Evolutionary conservation across 2,888 invertebrate species (phyloP).

Genomic region (Galerucella pusilla): DNA sequence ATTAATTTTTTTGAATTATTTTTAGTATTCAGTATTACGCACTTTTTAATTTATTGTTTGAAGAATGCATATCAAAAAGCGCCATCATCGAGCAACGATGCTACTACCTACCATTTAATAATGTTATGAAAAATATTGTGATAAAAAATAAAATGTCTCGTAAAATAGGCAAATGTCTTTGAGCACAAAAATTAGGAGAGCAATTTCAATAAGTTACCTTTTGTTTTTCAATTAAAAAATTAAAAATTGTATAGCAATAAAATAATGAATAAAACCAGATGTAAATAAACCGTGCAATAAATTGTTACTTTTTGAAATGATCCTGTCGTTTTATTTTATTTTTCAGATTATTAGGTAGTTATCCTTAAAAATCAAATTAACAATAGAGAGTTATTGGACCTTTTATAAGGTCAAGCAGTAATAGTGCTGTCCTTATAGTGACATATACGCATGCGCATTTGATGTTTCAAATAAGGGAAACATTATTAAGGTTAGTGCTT

Average conservation of each 20-base stretch:
- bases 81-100: conserved; percentile 28
- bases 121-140: conserved; percentile 47
- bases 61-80: conserved; percentile 33
- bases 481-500: too few relatives aligned
- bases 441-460: too few relatives aligned
- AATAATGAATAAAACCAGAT: conserved; percentile 51
- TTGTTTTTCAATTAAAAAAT: conserved; percentile 44
- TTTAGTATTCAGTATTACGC: conserved; percentile 37
- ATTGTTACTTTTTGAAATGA: conserved; percentile 55
- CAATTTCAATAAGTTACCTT: conserved; percentile 56
- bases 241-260: conserved; percentile 50
- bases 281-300: conserved; percentile 49
- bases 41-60: conserved; percentile 26
- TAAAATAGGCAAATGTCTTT: conserved; percentile 3
- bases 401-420: too few relatives aligned
- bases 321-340: conserved; percentile 19
- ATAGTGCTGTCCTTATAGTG: too few relatives aligned
- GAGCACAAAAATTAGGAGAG: conserved; percentile 46
- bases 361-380: too few relatives aligned
- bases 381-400: too few relatives aligned
- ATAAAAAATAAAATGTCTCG: conserved; percentile 50
- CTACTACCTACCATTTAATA: conserved; percentile 26
- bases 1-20: conserved; percentile 24
- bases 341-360: background rate
- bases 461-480: too few relatives aligned